Conservation (phyloP, 2,888 invertebrate genomes). For the Dasypogon diadema region DNA sequence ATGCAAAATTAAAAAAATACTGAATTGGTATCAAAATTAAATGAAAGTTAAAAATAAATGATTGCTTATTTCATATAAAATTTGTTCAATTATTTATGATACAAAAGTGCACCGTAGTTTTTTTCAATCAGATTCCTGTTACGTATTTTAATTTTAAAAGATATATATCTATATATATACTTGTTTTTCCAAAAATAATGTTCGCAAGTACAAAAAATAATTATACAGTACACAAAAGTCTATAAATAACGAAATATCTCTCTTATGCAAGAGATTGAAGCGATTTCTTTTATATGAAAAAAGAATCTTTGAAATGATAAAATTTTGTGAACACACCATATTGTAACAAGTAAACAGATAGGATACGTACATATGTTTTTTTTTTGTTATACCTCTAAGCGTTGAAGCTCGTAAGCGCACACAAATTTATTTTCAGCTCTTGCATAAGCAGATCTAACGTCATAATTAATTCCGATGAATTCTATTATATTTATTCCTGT, state of each 20-base stretch:
- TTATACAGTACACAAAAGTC: not conserved
- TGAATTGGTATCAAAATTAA: not conserved
- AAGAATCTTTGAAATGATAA: not conserved
- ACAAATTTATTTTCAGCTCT: constrained; percentile 40
- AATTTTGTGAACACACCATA: not conserved
- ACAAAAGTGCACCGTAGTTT: not conserved
- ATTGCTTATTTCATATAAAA: no score
- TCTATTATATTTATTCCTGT: no score
- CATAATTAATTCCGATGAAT: constrained; percentile 1
- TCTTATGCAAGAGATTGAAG: constrained; percentile 45
- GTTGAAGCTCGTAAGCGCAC: constrained; percentile 17
- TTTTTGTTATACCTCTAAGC: constrained; percentile 40
- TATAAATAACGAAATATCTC: constrained; percentile 17
- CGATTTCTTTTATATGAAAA: not conserved
- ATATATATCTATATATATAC: no score
- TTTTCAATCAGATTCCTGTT: no score
- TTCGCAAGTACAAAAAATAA: no score
- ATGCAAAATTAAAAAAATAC: not conserved
- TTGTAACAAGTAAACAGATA: not conserved
- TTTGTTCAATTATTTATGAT: not conserved
- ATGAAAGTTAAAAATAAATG: constrained; percentile 56
- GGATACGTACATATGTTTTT: not conserved
- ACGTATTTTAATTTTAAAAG: no score
- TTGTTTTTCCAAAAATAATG: no score
- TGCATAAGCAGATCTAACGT: constrained; percentile 44